phyloP scores from a whole-genome alignment of 2,113 vertebrate genomes.

The Syngnathoides biaculeatus region DNA sequence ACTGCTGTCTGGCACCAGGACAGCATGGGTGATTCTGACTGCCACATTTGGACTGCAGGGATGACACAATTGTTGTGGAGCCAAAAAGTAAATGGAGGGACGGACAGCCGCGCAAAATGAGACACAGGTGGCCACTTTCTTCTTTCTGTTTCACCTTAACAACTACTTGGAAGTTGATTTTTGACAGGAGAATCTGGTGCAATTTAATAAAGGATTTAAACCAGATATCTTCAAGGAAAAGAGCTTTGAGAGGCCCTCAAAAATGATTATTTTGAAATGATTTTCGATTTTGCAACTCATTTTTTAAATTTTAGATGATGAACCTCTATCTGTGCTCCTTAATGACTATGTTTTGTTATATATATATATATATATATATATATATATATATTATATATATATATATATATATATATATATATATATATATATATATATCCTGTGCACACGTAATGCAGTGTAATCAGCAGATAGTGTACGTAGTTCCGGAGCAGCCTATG shows the following conservation, averaged over 20 bases:
- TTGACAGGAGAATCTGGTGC: background rate
- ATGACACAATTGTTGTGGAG: background rate
- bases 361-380: too few species aligned
- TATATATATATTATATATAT: too few species aligned
- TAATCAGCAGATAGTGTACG: too few species aligned
- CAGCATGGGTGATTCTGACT: background rate
- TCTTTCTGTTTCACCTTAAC: background rate
- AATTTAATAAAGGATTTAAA: background rate
- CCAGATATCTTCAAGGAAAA: too few species aligned
- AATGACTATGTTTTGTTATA: background rate
- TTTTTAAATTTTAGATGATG: background rate
- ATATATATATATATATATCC: too few species aligned
- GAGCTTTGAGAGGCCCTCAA: too few species aligned
- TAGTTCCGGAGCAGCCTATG: too few species aligned
- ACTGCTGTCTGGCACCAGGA: conserved; percentile 1
- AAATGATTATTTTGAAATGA: background rate
- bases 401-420: too few species aligned
- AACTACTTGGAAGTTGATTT: background rate
- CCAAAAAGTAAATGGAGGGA: background rate
- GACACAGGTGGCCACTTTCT: background rate
- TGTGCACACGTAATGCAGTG: background rate
- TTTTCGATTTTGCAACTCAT: background rate
- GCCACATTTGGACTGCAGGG: background rate
- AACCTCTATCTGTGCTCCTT: background rate
- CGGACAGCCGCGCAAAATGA: background rate